Conservation (phyloP, 1,140 invertebrate species). For the Parapsyche elsis region DNA sequence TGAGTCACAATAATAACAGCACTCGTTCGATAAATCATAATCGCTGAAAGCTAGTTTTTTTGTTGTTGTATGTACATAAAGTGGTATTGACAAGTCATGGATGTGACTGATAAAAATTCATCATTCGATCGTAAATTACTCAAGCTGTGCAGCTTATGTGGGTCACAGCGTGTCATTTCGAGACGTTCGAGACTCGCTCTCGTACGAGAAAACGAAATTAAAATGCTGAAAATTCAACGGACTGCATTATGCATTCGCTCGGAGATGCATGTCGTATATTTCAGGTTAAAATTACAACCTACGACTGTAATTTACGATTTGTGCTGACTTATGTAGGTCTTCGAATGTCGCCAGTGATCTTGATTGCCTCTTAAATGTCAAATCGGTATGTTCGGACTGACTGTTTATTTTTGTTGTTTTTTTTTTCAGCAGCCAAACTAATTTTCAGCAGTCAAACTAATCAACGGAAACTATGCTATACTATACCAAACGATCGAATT, state of each 20-base stretch:
- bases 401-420: too few relatives aligned
- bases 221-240: constrained; percentile 15
- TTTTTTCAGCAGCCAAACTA: too few relatives aligned
- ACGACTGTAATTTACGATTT: too few relatives aligned
- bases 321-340: too few relatives aligned
- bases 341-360: too few relatives aligned
- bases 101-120: constrained; percentile 39
- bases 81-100: not conserved
- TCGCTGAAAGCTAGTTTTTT: not conserved
- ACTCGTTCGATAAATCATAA: not conserved
- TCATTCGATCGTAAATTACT: constrained; percentile 39
- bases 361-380: not conserved
- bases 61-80: too few relatives aligned
- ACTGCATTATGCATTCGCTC: constrained; percentile 15
- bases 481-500: too few relatives aligned
- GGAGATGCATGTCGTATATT: not conserved
- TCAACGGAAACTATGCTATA: too few relatives aligned
- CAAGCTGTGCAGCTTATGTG: constrained; percentile 1
- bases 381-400: not conserved
- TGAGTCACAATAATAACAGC: too few relatives aligned
- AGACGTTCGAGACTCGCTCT: constrained; percentile 11
- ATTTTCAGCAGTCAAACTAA: too few relatives aligned
- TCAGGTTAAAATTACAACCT: not conserved
- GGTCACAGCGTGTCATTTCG: constrained; percentile 35
- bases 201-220: not conserved